phyloP scores from a whole-genome alignment of 2,113 vertebrate genomes.

The Marcusenius ussheri region DNA sequence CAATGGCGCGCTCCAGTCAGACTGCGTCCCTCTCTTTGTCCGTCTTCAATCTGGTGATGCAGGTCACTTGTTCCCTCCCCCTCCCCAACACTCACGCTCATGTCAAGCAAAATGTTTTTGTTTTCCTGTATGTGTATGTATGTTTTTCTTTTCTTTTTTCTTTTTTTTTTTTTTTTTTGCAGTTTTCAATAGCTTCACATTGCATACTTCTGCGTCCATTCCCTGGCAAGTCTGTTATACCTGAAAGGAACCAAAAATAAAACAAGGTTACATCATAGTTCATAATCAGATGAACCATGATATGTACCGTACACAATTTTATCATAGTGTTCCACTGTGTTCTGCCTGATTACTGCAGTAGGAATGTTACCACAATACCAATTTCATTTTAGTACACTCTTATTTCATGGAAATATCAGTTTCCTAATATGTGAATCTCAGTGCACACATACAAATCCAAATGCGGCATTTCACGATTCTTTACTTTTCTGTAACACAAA shows the following conservation, averaged over 20 bases:
- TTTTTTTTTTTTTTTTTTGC: conserved; percentile 17
- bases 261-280: background rate
- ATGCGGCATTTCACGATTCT: background rate
- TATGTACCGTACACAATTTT: background rate
- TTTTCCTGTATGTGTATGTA: conserved; percentile 48
- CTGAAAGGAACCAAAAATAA: conserved; percentile 39
- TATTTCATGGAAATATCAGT: background rate
- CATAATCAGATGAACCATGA: background rate
- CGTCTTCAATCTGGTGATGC: conserved; percentile 40
- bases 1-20: conserved; percentile 56
- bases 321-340: background rate
- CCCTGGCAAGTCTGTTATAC: conserved; percentile 73
- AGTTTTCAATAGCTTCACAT: conserved; percentile 57
- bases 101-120: conserved; percentile 43
- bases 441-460: background rate
- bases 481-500: background rate
- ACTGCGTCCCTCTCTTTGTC: conserved; percentile 31
- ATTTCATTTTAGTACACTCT: background rate
- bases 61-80: conserved; percentile 33
- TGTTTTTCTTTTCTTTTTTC: conserved; percentile 38
- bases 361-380: background rate
- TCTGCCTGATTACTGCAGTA: background rate
- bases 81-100: conserved; percentile 37
- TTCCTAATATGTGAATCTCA: background rate
- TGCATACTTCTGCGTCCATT: conserved; percentile 74